Evolutionary conservation across 2,113 vertebrate genomes (phyloP).

Genomic region (Albula glossodonta): DNA sequence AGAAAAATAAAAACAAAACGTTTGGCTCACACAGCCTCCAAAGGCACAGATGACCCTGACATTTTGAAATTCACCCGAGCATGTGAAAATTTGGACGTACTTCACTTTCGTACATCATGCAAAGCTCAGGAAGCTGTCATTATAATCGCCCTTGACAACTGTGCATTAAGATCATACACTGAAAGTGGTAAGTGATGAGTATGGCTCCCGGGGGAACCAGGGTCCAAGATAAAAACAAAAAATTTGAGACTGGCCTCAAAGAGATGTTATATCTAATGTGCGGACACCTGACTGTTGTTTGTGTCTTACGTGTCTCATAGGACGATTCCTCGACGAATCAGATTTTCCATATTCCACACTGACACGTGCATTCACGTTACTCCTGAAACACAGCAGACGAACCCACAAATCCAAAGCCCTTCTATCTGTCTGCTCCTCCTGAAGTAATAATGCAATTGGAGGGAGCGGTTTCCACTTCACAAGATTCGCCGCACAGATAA

Average conservation of each 20-base stretch:
- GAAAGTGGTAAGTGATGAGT: slow-evolving; percentile 55
- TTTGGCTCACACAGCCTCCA: slow-evolving; percentile 32
- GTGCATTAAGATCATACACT: slow-evolving; percentile 49
- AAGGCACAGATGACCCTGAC: slow-evolving; percentile 26
- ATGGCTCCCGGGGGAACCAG: slow-evolving; percentile 61
- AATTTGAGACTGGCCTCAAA: too few relatives aligned
- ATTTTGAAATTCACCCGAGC: slow-evolving; percentile 51
- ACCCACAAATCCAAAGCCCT: slow-evolving; percentile 12
- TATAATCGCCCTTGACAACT: slow-evolving; percentile 28
- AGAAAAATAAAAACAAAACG: slow-evolving; percentile 34
- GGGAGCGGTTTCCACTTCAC: slow-evolving; percentile 10
- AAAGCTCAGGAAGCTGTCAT: slow-evolving; percentile 44
- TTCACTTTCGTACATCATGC: slow-evolving; percentile 40
- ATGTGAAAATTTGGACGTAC: slow-evolving; percentile 49
- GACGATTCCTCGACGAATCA: slow-evolving; percentile 26
- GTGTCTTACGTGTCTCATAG: background rate
- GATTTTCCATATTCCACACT: slow-evolving; percentile 37
- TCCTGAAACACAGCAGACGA: slow-evolving; percentile 29
- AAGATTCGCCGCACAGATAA: slow-evolving; percentile 29
- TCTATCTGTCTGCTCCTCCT: background rate
- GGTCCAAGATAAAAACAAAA: slow-evolving; percentile 2
- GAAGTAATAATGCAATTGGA: background rate
- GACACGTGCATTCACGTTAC: slow-evolving; percentile 24
- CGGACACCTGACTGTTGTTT: background rate
- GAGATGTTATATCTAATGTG: too few relatives aligned